These are phyloP conservation scores for Pandemis heparana DNA, from an alignment of 2,888 invertebrate species.

Conservation along the genomic window DNA sequence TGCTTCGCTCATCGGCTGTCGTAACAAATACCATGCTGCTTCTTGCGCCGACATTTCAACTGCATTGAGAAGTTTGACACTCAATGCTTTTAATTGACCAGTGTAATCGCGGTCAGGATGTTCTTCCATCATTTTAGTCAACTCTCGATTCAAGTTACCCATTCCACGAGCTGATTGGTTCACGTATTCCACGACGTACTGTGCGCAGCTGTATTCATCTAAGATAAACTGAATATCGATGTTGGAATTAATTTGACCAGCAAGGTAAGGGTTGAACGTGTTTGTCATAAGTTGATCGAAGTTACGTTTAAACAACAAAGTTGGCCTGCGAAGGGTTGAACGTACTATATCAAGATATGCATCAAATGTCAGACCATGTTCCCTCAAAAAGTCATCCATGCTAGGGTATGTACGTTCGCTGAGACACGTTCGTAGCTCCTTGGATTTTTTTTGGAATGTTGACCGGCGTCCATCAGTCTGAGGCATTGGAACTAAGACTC, in stretches of 20 bases:
- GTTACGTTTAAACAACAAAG: constrained; percentile 56
- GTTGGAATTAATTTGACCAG: constrained; percentile 54
- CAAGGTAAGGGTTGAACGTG: constrained; percentile 61
- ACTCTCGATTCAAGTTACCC: constrained; percentile 56
- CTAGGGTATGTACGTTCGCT: constrained; percentile 51
- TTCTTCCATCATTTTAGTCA: constrained; percentile 54
- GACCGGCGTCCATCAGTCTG: constrained; percentile 53
- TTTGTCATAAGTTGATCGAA: constrained; percentile 58
- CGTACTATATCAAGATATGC: constrained; percentile 54
- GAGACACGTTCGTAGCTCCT: constrained; percentile 53
- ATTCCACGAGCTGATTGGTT: constrained; percentile 62
- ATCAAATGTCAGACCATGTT: constrained; percentile 53
- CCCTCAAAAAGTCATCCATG: constrained; percentile 56
- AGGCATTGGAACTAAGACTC: constrained; percentile 56
- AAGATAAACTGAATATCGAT: constrained; percentile 56
- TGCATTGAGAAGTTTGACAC: constrained; percentile 57
- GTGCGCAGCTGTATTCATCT: constrained; percentile 56
- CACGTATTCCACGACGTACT: constrained; percentile 62
- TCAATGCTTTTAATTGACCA: constrained; percentile 47
- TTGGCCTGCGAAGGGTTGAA: constrained; percentile 54
- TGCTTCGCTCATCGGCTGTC: constrained; percentile 65
- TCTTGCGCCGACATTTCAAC: constrained; percentile 68
- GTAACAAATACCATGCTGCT: constrained; percentile 71
- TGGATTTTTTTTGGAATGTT: constrained; percentile 53
- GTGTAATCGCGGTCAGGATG: constrained; percentile 50